A percentile compares a stretch with the other conserved stretches of the same genome.
phyloP scores from a whole-genome alignment of 2,797 vertebrate species.

The Hirundo rustica region DNA sequence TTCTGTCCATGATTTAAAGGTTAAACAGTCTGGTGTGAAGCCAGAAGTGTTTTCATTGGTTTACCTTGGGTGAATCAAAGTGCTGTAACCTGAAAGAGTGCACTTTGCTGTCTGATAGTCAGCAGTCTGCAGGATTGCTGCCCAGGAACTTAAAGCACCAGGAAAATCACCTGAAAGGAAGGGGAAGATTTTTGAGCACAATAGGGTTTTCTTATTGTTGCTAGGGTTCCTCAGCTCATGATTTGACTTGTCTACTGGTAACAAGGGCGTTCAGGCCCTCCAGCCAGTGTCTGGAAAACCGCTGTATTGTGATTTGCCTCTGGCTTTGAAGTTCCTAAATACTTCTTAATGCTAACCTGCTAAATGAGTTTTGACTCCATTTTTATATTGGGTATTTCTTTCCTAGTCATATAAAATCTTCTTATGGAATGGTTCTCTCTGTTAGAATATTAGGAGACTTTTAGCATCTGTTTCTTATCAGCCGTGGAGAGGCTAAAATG shows the following conservation, averaged over 20 bases:
- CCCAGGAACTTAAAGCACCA: neutral
- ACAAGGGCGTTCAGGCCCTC: constrained; percentile 34
- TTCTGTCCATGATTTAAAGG: neutral
- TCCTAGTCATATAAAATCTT: neutral
- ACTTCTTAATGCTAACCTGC: constrained; percentile 29
- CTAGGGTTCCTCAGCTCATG: neutral
- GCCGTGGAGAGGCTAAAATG: neutral
- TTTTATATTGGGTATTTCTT: constrained; percentile 32
- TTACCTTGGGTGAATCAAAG: neutral
- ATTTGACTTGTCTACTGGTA: constrained; percentile 16
- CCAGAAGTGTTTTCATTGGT: neutral
- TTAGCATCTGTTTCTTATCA: constrained; percentile 44
- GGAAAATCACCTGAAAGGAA: neutral
- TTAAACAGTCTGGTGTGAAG: neutral
- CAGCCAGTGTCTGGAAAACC: constrained; percentile 39
- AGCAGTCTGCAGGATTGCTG: neutral
- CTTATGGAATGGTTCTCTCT: neutral
- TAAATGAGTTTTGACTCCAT: constrained; percentile 29
- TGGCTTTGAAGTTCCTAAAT: constrained; percentile 52
- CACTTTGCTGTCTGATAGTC: neutral
- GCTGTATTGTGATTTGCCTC: constrained; percentile 19
- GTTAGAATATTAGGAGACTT: neutral
- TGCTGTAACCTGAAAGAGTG: neutral
- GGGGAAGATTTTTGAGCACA: neutral
- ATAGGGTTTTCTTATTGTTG: constrained; percentile 1